Conservation (phyloP, 2,888 invertebrate species). For the Encarsia formosa region DNA sequence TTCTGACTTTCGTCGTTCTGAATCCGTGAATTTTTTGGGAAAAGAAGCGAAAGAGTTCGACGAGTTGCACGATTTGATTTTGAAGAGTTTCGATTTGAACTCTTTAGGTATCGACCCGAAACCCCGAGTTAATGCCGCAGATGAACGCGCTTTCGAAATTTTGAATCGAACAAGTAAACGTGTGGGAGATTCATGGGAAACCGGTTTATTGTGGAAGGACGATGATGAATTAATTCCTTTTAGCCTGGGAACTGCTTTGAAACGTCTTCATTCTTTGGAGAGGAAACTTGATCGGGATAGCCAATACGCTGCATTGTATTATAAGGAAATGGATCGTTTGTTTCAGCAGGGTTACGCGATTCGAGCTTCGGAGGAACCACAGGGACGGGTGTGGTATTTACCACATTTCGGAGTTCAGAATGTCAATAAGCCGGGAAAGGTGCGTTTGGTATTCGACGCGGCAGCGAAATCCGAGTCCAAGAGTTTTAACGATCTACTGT, state of each 20-base stretch:
- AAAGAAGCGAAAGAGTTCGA: neutral
- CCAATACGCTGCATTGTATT: neutral
- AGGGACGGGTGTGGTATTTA: neutral
- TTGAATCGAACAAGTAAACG: slow-evolving; percentile 4
- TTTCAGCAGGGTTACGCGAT: neutral
- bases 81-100: neutral
- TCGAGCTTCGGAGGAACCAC: neutral
- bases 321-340: neutral
- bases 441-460: neutral
- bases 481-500: neutral
- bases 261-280: slow-evolving; percentile 5
- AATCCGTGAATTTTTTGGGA: neutral
- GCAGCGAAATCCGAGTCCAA: neutral
- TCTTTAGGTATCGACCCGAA: neutral
- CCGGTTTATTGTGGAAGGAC: slow-evolving; percentile 12
- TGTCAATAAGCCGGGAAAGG: neutral
- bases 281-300: slow-evolving; percentile 7
- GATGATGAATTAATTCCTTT: neutral
- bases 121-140: neutral
- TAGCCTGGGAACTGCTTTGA: neutral
- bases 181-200: slow-evolving; percentile 13
- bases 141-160: slow-evolving; percentile 6
- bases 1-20: neutral
- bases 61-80: neutral
- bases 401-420: neutral